Evolutionary conservation across 1,140 invertebrate genomes (phyloP).

Genomic region (Phocides pigmalion): DNA sequence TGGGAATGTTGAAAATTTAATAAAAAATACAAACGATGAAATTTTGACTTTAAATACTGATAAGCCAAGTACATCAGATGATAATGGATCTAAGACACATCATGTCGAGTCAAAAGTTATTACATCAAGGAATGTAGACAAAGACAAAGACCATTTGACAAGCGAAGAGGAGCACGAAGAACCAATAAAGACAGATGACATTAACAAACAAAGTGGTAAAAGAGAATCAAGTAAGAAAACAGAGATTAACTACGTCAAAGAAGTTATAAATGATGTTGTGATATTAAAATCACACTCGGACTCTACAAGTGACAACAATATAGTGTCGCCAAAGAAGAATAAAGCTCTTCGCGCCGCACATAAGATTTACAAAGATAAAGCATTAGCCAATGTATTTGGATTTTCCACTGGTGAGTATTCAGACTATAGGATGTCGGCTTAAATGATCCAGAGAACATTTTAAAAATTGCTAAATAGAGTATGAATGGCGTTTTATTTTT

Average conservation of each 20-base stretch:
- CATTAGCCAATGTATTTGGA: constrained; percentile 67
- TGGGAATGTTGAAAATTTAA: not conserved
- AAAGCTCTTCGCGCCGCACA: constrained; percentile 4
- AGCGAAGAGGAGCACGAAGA: no score
- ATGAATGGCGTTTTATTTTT: no score
- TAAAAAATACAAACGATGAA: not conserved
- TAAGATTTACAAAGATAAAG: constrained; percentile 52
- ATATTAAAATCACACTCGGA: constrained; percentile 60
- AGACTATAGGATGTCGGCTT: not conserved
- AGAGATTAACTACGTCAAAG: constrained; percentile 1
- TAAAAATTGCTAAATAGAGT: no score
- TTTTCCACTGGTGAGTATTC: constrained; percentile 65
- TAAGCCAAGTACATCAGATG: constrained; percentile 4
- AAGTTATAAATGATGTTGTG: constrained; percentile 45
- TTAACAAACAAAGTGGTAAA: constrained; percentile 19
- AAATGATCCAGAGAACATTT: no score
- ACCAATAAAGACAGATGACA: constrained; percentile 1
- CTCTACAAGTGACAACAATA: constrained; percentile 37
- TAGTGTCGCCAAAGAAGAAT: constrained; percentile 18
- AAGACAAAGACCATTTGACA: constrained; percentile 1
- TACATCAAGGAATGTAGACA: not conserved
- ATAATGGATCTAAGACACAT: not conserved
- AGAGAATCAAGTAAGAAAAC: constrained; percentile 14
- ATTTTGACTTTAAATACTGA: not conserved
- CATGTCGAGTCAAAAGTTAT: not conserved